phyloP scores from a whole-genome alignment of 2,797 vertebrate genomes.

The Orestias chungarensis region DNA sequence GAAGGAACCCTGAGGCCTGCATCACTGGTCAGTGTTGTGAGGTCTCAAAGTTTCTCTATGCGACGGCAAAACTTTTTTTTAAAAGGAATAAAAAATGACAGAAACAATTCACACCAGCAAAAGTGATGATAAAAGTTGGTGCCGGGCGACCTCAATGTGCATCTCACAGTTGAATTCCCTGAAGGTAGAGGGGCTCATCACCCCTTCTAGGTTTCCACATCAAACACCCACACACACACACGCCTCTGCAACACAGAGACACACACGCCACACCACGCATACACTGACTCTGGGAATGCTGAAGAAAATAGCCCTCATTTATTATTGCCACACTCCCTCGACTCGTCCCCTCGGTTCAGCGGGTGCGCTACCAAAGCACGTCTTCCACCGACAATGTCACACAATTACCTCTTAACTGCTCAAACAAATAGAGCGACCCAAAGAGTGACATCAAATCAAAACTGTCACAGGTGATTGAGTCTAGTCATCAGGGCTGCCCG shows the following conservation, averaged over 20 bases:
- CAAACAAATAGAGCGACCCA: conserved; percentile 98
- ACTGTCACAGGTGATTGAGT: conserved; percentile 99
- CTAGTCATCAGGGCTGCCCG: conserved; percentile 90
- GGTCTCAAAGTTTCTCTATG: conserved; percentile 36
- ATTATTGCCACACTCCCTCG: conserved; percentile 84
- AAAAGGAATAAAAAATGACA: conserved; percentile 21
- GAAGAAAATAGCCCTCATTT: conserved; percentile 84
- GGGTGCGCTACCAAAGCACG: conserved; percentile 82
- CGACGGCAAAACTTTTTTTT: conserved; percentile 43
- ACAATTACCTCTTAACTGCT: conserved; percentile 99
- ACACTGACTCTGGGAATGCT: conserved; percentile 68
- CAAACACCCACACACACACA: conserved; percentile 39
- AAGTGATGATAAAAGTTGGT: conserved; percentile 65
- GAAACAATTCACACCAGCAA: conserved; percentile 62
- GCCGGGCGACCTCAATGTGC: conserved; percentile 72
- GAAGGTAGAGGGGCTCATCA: conserved; percentile 74
- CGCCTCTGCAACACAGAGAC: conserved; percentile 15
- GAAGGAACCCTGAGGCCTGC: conserved; percentile 31
- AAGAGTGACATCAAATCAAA: conserved; percentile 99
- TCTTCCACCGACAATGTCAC: conserved; percentile 92
- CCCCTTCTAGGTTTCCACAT: conserved; percentile 60
- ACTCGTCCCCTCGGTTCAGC: conserved; percentile 79
- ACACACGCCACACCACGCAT: conserved; percentile 30
- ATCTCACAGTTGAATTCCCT: conserved; percentile 78
- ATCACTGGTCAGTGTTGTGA: conserved; percentile 17